Evolutionary conservation across 1,140 invertebrate genomes (phyloP), one percentile per base, ranked within the genome.

Genomic region (Formica exsecta): DNA sequence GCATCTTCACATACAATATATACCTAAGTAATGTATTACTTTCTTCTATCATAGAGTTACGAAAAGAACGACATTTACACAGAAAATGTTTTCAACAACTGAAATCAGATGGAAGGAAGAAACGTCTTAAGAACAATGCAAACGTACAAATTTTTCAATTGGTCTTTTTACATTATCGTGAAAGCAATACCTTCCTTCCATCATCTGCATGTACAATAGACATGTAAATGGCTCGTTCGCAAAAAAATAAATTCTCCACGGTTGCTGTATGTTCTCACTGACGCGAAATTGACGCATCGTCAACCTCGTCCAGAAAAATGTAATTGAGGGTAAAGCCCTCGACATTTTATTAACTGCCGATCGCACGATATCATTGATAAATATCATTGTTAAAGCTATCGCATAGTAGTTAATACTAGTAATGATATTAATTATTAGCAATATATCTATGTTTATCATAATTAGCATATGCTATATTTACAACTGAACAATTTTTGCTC

Each of bases 401-500:
- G 92, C 92, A 92, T 93, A 93, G 86, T 92, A 91, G 75, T 93
- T 88, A 87, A 94, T 94, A 93, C 91, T 93, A 93, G 91, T 92
- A 91, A 86, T 93, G 86, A 92, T 90, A 91, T 90, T 83, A 93
- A 91, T 93, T 51, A 91, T 91, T 92, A 93, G 85, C 79, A 79
- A 84, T 94, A 93, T 86, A 85, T 85, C 91, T 93, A 94, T 90
- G 25, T 77, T 65, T 77, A 77, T 92, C 77, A 75, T 92, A 87
- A 92, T 90, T 59, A 86, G 73, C 90, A 87, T 93, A 93, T 89
- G 86, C 92, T 94, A 93, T 95, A 95, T 94, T 93, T 94, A 95
- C 94, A 94, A 93, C 91, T 92, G 90, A 93, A 92, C 85, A 93
- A 94, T 57, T 57, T 88, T 90, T 90, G 85, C 86, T 92, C 84